phyloP scores from a whole-genome alignment of 2,888 invertebrate species.

The Ichneumoninae sp. region DNA sequence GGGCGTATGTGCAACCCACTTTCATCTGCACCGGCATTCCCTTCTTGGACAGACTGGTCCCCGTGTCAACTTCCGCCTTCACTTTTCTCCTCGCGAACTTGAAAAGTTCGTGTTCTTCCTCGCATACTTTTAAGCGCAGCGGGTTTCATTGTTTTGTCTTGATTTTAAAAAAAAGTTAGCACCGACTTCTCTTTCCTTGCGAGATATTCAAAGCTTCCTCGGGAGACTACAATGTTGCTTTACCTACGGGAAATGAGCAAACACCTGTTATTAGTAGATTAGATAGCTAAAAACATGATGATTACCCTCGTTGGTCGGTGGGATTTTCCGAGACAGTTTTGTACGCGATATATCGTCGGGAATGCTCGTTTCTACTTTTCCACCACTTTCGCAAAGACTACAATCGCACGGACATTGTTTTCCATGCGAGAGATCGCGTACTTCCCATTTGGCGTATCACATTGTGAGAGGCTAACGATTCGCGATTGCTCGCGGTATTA shows the following conservation, averaged over 20 bases:
- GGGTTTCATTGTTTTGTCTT: conserved; percentile 4
- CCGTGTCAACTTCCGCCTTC: conserved; percentile 42
- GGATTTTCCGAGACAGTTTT: conserved; percentile 23
- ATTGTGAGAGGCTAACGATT: conserved; percentile 7
- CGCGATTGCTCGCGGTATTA: neutral
- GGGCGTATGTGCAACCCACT: conserved; percentile 52
- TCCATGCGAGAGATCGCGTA: neutral
- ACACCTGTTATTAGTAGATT: conserved; percentile 6
- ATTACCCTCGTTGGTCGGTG: conserved; percentile 14
- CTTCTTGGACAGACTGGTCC: conserved; percentile 47
- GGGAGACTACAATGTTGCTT: conserved; percentile 16
- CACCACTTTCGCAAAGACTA: conserved; percentile 32
- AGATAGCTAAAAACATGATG: conserved; percentile 14
- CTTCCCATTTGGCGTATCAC: neutral
- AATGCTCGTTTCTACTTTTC: neutral
- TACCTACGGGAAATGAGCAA: conserved; percentile 21
- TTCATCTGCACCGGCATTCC: conserved; percentile 41
- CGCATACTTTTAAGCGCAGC: neutral
- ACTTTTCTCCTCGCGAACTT: conserved; percentile 44
- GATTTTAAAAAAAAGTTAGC: neutral
- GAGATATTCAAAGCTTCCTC: neutral
- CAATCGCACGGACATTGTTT: conserved; percentile 21
- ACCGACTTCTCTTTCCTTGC: neutral
- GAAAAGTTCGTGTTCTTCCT: conserved; percentile 12
- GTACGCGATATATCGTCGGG: conserved; percentile 9